Base-by-base conservation (phyloP, 1,140 invertebrate genomes). In the Ectropis grisescens region DNA sequence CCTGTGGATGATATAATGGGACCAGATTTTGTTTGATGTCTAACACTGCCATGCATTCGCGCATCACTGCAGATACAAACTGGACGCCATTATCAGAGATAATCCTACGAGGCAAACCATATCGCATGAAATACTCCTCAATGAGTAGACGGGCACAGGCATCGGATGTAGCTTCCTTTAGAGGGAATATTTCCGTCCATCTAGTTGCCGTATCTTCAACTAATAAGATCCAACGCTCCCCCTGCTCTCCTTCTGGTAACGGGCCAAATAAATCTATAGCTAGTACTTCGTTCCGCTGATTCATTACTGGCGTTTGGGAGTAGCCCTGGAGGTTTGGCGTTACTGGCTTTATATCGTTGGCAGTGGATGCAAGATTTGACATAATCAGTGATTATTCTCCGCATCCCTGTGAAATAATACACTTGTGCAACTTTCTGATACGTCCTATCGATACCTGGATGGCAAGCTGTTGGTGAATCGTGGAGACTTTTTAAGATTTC, bases 31-130 rank as follows among this genome's bases (percentile, higher is more conserved):
- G 70, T 10, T 54, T 42, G 5, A 78, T 33, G 11, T 14, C 42
- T 7, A 47, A 19, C 6, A 48, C 43, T 16, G 43, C 49, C 24
- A 55, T 35, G 5, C 55, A 33, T 13, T 7, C 19, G 7, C 29
- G 14, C 13, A 16, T 13, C n/a, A n/a, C n/a, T n/a, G n/a, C n/a
- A n/a, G n/a, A n/a, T n/a, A n/a, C n/a, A n/a, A n/a, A n/a, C n/a
- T n/a, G n/a, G n/a, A n/a, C n/a, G 1, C 54, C 31, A 19, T 70
- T 64, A 34, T 64, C 62, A 2, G 49, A 41, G 2, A 57, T 49
- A 10, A 67, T 28, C 6, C 59, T 34, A 11, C 54, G 41, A 9
- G 49, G 54, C 5, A 58, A 41, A 10, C 49, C 51, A 8, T 36
- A 36, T 0, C 32, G 25, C 46, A 56, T 30, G 31, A 61, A 41